phyloP scores from a whole-genome alignment of 2,113 vertebrate genomes.

The Pelmatolapia mariae region DNA sequence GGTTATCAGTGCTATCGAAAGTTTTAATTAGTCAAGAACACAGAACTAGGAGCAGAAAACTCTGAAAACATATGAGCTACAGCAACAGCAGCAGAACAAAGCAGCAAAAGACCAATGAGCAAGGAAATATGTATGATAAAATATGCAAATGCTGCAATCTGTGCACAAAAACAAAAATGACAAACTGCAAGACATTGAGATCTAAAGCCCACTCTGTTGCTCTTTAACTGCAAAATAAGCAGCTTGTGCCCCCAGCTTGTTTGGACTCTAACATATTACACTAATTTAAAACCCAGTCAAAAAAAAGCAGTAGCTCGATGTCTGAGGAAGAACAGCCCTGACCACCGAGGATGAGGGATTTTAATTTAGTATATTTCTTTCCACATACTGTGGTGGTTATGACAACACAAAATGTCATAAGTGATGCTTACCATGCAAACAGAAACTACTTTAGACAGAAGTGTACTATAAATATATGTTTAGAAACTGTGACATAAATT shows the following conservation, averaged over 20 bases:
- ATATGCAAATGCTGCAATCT: slow-evolving; percentile 33
- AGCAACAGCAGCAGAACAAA: not conserved
- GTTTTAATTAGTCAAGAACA: not conserved
- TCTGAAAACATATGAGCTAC: not conserved
- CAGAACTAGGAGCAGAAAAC: not conserved
- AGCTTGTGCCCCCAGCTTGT: not conserved
- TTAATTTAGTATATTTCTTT: not conserved
- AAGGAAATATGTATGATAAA: not conserved
- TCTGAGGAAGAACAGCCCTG: not conserved
- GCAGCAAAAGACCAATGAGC: not conserved
- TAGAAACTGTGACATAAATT: not conserved
- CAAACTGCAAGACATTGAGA: not conserved
- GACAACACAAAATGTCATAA: accelerated
- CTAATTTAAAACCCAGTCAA: not conserved
- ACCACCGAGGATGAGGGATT: not conserved
- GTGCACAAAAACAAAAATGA: slow-evolving; percentile 4
- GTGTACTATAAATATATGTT: not conserved
- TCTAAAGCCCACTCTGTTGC: not conserved
- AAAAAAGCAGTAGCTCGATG: not conserved
- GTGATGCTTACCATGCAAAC: not conserved
- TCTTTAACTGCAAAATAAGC: not conserved
- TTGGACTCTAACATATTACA: not conserved
- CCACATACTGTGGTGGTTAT: not conserved
- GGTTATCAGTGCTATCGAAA: not conserved
- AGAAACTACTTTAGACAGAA: not conserved